Conservation (phyloP, 1,140 invertebrate species). For the Antheraea mylitta region DNA sequence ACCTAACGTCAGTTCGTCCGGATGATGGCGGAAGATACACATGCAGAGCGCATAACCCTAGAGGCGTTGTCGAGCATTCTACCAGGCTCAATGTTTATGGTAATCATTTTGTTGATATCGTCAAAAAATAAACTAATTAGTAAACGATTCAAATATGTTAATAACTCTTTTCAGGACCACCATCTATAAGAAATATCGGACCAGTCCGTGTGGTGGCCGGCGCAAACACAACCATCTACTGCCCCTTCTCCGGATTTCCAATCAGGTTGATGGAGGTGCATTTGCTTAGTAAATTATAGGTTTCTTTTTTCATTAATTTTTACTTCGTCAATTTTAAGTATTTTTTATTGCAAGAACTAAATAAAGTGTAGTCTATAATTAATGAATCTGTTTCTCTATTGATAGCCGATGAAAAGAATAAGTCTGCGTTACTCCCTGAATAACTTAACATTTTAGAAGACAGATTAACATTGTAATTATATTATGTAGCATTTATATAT, state of each 20-base stretch:
- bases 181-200: constrained; percentile 87
- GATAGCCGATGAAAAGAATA: too few relatives aligned
- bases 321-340: neutral
- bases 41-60: constrained; percentile 87
- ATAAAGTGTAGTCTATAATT: too few relatives aligned
- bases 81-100: constrained; percentile 92
- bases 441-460: too few relatives aligned
- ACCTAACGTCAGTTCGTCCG: constrained; percentile 89
- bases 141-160: neutral
- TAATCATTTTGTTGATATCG: constrained; percentile 55
- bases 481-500: too few relatives aligned
- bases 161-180: constrained; percentile 82
- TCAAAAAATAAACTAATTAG: neutral
- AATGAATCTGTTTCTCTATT: too few relatives aligned
- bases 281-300: constrained; percentile 77
- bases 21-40: constrained; percentile 91
- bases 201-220: constrained; percentile 92
- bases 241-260: constrained; percentile 94
- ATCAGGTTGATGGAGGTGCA: constrained; percentile 81
- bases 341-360: too few relatives aligned
- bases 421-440: too few relatives aligned
- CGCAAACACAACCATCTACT: constrained; percentile 87
- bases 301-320: constrained; percentile 54
- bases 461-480: too few relatives aligned
- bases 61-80: constrained; percentile 85